Evolutionary conservation across 2,113 vertebrate species (phyloP), one percentile per base, ranked within the genome.

Genomic region (Gasterosteus aculeatus): DNA sequence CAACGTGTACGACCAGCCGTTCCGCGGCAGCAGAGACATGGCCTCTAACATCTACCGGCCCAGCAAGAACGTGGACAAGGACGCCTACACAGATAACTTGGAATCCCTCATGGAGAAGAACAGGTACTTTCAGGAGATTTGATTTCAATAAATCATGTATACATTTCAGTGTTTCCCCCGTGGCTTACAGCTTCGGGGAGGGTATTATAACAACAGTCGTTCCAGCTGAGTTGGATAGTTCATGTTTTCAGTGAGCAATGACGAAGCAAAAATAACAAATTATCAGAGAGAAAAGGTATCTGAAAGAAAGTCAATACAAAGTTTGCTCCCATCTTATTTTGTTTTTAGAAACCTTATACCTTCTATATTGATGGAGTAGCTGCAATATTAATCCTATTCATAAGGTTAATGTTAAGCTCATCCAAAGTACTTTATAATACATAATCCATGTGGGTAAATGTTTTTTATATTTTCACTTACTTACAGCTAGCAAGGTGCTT

Each of bases 1-100:
- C 72, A 99, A 97, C 41, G 98, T 99, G 73, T 99, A 98, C 38
- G 97, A 98, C 88, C 95, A 99, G 82, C 96, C 98, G 1, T 99
- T 97, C 95, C 96, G 95, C 88, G 90, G 95, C 44, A 93, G 94
- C 80, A 96, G 96, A 90, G 96, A 98, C 83, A 96, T 98, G 96
- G 98, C 96, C 15, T 95, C 98, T 64, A 97, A 94, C 80, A 97
- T 99, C 83, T 99, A 99, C 92, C 93, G 97, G 69, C 98, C 98
- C 64, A 97, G 94, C 93, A 99, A 97, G 94, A 97, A 95, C 49
- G 74, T 95, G 3, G 96, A 98, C 85, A 97, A 98, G 77, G 98
- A 99, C 57, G 89, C 96, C 76, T 98, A 98, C 42, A 90, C 95
- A 18, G 96, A 98, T 74, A 96, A 99, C 88, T 89, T 99, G 5